phyloP scores from a whole-genome alignment of 2,113 vertebrate genomes.

The Eptesicus fuscus region DNA sequence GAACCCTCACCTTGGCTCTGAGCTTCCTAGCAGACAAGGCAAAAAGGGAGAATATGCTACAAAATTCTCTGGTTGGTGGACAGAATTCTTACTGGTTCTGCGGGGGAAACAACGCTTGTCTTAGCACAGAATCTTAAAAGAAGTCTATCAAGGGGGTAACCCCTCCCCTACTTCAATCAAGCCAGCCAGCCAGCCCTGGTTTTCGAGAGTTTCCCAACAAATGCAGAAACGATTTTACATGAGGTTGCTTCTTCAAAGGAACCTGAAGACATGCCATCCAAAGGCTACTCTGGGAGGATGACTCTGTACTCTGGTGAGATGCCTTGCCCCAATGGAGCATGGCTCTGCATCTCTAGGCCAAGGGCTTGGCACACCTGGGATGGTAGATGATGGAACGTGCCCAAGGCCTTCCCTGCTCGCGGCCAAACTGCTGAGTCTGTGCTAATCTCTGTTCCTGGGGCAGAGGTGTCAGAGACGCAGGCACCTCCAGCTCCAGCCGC shows the following conservation, averaged over 20 bases:
- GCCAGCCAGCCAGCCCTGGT: not conserved
- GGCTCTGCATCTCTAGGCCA: not conserved
- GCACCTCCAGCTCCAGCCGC: not conserved
- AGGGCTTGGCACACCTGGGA: not conserved
- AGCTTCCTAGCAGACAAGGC: constrained; percentile 24
- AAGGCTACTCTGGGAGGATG: not conserved
- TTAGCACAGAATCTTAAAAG: not conserved
- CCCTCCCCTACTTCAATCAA: not conserved
- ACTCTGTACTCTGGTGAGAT: not conserved
- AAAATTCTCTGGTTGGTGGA: not conserved
- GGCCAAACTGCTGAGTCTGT: not conserved
- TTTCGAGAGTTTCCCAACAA: not conserved
- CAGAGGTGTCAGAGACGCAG: not conserved
- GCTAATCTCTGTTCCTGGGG: not conserved
- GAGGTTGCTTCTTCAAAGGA: not conserved
- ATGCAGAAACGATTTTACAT: not conserved
- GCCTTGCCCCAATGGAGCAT: not conserved
- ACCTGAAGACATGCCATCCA: not conserved
- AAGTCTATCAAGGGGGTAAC: not conserved
- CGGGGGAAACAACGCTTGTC: not conserved
- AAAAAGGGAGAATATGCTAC: not conserved
- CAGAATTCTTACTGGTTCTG: not conserved
- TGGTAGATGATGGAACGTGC: rapidly evolving
- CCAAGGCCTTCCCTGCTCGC: not conserved
- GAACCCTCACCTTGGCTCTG: not conserved